Base-by-base conservation (phyloP, 2,113 vertebrate species). In the Crotalus viridis region DNA sequence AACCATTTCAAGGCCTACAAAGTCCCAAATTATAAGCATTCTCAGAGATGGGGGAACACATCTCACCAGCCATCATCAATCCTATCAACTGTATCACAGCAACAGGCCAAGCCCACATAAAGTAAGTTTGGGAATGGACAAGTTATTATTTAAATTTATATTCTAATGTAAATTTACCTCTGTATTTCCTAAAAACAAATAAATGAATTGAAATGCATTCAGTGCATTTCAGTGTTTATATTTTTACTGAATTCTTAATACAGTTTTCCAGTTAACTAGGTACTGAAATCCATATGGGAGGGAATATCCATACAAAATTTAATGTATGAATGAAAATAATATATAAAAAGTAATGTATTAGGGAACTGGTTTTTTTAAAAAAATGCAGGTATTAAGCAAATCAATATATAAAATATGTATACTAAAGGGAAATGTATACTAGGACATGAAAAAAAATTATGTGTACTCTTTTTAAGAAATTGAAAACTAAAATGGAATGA, bases 1-100 rank as follows among this genome's bases (percentile, higher is more conserved):
- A 96, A 95, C 99, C 55, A 98, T 99, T 95, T 98, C 98, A 88
- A 98, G 99, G 94, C 96, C 98, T 48, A 97, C 96, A 96, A 99
- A 99, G 95, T 97, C 98, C 10, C 98, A 98, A 92, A 97, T 97
- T 0, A 97, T 98, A 85, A 98, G 96, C 95, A 97, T 98, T 93
- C 96, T 97, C 93, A 98, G 98, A 96, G 99, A 99, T 94, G 96
- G 97, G 0, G 99, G 98, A 95, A 98, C 97, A 95, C 98, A 98
- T 94, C 98, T 98, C 95, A 98, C 97, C 97, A 98, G 95, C 96
- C 98, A 99, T 93, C 98, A 98, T 91, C 98, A 97, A 1, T 54
- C 97, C 4, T 98, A 97, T 93, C 96, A 96, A 1, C 95, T 97
- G 24, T 96, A 96, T 87, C 97, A 97, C 90, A 97, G 93, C 96